A percentile compares a stretch with the other conserved stretches of the same genome.
Evolutionary conservation across 1,140 invertebrate species (phyloP).

Genomic region (Aphis craccivora): DNA sequence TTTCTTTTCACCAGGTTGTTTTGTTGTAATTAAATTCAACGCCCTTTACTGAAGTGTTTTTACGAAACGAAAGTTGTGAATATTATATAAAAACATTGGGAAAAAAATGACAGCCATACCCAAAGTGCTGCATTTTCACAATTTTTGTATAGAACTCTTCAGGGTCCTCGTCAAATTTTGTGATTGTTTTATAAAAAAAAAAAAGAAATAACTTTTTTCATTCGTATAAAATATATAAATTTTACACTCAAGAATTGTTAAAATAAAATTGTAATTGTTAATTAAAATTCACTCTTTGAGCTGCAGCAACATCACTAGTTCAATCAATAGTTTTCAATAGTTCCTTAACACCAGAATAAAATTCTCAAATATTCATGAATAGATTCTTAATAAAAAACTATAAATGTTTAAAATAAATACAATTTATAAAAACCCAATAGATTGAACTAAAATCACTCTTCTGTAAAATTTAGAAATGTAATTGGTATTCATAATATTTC

Average conservation of each 20-base stretch:
- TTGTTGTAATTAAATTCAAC: constrained; percentile 48
- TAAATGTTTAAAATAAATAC: background rate
- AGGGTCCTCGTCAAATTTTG: background rate
- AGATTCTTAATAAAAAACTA: background rate
- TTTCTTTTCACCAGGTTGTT: background rate
- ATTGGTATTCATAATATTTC: background rate
- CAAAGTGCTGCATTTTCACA: constrained; percentile 37
- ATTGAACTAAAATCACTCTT: background rate
- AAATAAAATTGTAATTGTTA: no score
- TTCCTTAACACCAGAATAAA: background rate
- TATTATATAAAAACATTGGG: background rate
- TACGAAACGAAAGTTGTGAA: constrained; percentile 2
- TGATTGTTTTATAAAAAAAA: background rate
- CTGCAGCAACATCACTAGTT: background rate
- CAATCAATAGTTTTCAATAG: background rate
- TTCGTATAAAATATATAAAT: constrained; percentile 20
- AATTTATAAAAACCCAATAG: background rate
- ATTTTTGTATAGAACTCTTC: background rate
- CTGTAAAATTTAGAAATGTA: background rate
- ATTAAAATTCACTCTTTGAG: background rate
- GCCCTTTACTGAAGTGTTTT: constrained; percentile 44
- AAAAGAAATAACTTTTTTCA: background rate
- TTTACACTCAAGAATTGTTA: background rate
- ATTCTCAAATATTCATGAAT: background rate
- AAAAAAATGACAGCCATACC: background rate